These are phyloP conservation scores for Zoanthus solanderi DNA, from an alignment of 92 coral and sea anemone genomes.

Conservation along the genomic window DNA sequence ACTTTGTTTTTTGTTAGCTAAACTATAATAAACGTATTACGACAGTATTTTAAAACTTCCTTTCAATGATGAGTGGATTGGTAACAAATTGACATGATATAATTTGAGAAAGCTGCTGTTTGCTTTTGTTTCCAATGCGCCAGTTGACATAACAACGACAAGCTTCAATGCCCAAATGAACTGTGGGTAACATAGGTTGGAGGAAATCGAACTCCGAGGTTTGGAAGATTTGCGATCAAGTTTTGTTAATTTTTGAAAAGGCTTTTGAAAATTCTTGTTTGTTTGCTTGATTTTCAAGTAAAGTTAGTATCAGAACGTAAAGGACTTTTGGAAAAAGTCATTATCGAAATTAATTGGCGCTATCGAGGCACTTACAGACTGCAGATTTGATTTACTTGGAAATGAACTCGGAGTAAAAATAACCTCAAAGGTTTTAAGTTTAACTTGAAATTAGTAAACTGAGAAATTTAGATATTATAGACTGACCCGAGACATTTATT, in stretches of 20 bases:
- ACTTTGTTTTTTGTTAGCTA: too few species aligned
- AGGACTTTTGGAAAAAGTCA: constrained; percentile 13
- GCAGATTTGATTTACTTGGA: neutral
- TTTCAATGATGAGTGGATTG: too few species aligned
- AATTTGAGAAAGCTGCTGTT: neutral
- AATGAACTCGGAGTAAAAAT: constrained; percentile 16
- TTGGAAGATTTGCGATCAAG: constrained; percentile 4
- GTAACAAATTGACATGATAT: too few species aligned
- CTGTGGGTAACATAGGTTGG: constrained; percentile 45
- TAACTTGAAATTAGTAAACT: neutral
- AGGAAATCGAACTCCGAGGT: constrained; percentile 22
- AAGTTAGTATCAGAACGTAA: neutral
- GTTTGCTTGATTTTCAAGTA: neutral
- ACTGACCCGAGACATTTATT: constrained; percentile 7
- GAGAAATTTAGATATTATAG: neutral
- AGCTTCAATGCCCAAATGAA: constrained; percentile 42
- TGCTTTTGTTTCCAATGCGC: constrained; percentile 15
- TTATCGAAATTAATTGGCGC: constrained; percentile 24
- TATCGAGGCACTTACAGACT: constrained; percentile 5
- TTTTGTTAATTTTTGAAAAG: neutral
- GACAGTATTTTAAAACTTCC: too few species aligned
- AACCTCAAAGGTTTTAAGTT: neutral
- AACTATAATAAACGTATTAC: too few species aligned
- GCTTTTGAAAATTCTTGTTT: neutral
- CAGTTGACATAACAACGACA: constrained; percentile 38